Conservation (phyloP, 2,888 invertebrate genomes). For the Acrobasis consociella region DNA sequence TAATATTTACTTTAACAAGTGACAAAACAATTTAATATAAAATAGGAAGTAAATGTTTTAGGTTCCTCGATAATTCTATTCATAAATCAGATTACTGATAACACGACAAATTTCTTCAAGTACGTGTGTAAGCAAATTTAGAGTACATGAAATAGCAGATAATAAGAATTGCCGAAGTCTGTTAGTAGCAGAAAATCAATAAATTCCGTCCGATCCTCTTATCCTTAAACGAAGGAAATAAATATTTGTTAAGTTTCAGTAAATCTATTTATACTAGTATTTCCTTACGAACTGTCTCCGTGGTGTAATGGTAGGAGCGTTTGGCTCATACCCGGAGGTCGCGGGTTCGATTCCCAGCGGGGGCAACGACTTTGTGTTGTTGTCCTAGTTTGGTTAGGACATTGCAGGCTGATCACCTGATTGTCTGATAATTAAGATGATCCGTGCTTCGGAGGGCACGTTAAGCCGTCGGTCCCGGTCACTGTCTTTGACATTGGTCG, state of each 20-base stretch:
- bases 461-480: no score
- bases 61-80: neutral
- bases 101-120: neutral
- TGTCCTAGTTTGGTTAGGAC: no score
- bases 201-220: neutral
- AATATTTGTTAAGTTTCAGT: neutral
- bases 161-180: neutral
- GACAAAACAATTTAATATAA: neutral
- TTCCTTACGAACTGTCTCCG: no score
- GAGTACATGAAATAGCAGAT: no score
- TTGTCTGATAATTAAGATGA: no score
- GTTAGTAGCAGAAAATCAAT: neutral
- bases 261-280: neutral
- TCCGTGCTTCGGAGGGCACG: no score
- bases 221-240: neutral
- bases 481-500: no score
- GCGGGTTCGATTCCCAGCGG: no score
- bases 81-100: neutral
- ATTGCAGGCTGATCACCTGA: no score
- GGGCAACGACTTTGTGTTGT: no score
- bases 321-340: no score
- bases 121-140: neutral
- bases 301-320: no score
- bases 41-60: neutral
- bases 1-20: constrained; percentile 22